A percentile compares a stretch with the other conserved stretches of the same genome.
These are phyloP conservation scores for Lampropteryx suffumata DNA, from an alignment of 2,888 invertebrate species.

Conservation along the genomic window DNA sequence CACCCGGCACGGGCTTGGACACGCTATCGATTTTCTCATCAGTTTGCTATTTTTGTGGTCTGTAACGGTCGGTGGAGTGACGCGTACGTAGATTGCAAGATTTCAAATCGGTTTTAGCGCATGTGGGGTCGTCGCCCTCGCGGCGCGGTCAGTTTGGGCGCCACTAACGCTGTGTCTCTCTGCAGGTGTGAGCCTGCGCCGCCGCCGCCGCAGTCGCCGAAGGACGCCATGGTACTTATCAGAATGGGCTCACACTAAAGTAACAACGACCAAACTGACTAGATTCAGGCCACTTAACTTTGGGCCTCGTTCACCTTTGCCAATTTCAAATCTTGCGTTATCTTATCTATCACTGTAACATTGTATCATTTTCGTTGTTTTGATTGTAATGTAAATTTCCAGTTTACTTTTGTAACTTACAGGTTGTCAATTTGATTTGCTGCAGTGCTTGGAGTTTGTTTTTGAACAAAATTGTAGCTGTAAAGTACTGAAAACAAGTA, in stretches of 20 bases:
- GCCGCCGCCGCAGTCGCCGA: slow-evolving; percentile 78
- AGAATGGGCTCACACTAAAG: slow-evolving; percentile 82
- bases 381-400: slow-evolving; percentile 72
- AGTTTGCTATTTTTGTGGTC: slow-evolving; percentile 49
- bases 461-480: slow-evolving; percentile 78
- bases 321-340: slow-evolving; percentile 81
- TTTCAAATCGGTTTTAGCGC: slow-evolving; percentile 76
- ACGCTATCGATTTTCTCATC: slow-evolving; percentile 50
- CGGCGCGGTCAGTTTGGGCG: slow-evolving; percentile 72
- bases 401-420: slow-evolving; percentile 80
- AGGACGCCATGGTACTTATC: slow-evolving; percentile 81
- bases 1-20: slow-evolving; percentile 70
- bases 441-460: slow-evolving; percentile 84
- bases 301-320: slow-evolving; percentile 79
- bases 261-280: slow-evolving; percentile 80
- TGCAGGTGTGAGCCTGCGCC: slow-evolving; percentile 83
- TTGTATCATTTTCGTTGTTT: slow-evolving; percentile 65
- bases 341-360: slow-evolving; percentile 70
- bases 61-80: slow-evolving; percentile 38
- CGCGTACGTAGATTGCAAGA: slow-evolving; percentile 68
- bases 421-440: slow-evolving; percentile 83
- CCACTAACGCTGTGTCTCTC: slow-evolving; percentile 83
- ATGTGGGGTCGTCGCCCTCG: slow-evolving; percentile 48
- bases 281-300: slow-evolving; percentile 82
- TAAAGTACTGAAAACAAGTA: slow-evolving; percentile 83